Conservation (phyloP, 2,797 vertebrate species). For the Heteromormyrus szaboi region DNA sequence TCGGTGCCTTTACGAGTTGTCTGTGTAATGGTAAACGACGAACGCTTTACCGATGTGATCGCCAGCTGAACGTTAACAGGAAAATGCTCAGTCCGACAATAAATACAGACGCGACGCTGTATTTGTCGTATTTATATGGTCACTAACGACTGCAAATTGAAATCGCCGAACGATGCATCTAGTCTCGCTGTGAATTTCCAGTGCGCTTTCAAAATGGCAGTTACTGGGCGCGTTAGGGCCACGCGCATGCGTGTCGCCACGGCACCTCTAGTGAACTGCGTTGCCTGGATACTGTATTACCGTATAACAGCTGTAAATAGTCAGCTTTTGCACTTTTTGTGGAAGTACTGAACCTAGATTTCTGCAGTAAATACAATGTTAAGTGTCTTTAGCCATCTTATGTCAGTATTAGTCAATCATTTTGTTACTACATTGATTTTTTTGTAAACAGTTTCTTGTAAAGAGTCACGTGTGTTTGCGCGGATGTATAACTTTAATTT, state of each 20-base stretch:
- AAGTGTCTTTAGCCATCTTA: background rate
- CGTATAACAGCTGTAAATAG: background rate
- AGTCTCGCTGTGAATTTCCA: conserved; percentile 2
- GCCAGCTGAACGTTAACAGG: background rate
- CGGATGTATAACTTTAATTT: background rate
- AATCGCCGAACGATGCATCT: background rate
- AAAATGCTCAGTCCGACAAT: background rate
- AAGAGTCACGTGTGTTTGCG: background rate
- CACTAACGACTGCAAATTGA: background rate
- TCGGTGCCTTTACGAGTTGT: background rate
- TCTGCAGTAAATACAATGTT: background rate
- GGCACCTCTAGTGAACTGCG: background rate
- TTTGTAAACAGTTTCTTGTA: background rate
- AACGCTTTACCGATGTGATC: background rate
- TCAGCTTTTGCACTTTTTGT: background rate
- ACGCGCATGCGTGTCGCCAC: background rate
- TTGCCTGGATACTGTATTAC: background rate
- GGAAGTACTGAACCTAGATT: background rate
- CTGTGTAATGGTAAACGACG: background rate
- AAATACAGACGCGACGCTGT: background rate
- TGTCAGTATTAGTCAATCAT: background rate
- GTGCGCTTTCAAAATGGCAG: conserved; percentile 5
- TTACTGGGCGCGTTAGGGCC: background rate
- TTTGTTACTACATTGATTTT: background rate
- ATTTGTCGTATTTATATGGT: background rate